phyloP scores from a whole-genome alignment of 2,797 vertebrate genomes.

The Chrosomus eos region DNA sequence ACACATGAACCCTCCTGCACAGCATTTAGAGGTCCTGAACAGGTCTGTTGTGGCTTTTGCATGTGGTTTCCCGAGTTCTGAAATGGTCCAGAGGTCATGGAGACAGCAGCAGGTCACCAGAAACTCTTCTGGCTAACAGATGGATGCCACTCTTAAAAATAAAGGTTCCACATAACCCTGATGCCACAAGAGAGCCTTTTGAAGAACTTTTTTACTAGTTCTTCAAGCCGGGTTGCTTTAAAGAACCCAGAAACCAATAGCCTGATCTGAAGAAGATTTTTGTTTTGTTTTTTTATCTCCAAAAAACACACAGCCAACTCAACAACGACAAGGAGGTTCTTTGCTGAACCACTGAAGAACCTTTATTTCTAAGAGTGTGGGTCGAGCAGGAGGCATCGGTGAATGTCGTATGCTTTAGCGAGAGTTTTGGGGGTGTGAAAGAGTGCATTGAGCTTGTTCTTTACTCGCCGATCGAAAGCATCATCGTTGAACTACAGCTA shows the following conservation, averaged over 20 bases:
- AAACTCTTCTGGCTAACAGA: conserved; percentile 14
- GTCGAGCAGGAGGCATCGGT: conserved; percentile 30
- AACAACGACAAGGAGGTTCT: neutral
- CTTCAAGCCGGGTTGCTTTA: neutral
- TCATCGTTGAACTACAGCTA: conserved; percentile 63
- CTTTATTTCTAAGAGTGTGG: conserved; percentile 37
- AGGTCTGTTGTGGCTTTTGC: conserved; percentile 6
- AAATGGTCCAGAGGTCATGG: conserved; percentile 30
- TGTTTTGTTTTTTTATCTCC: neutral
- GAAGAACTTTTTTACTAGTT: neutral
- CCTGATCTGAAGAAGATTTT: neutral
- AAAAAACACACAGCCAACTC: conserved; percentile 7
- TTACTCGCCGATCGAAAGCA: conserved; percentile 34
- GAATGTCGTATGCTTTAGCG: conserved; percentile 33
- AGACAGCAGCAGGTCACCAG: conserved; percentile 23
- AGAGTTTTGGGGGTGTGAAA: conserved; percentile 33
- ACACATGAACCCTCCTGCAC: neutral
- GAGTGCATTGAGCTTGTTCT: conserved; percentile 54
- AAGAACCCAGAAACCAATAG: neutral
- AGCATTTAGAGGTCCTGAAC: conserved; percentile 5
- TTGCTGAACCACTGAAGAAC: conserved; percentile 13
- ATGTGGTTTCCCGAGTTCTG: conserved; percentile 20
- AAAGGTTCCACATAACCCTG: conserved; percentile 25
- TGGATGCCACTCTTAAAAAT: conserved; percentile 42
- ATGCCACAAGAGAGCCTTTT: conserved; percentile 10